phyloP scores from a whole-genome alignment of 2,113 vertebrate species.

The Malurus alboscapulatus region DNA sequence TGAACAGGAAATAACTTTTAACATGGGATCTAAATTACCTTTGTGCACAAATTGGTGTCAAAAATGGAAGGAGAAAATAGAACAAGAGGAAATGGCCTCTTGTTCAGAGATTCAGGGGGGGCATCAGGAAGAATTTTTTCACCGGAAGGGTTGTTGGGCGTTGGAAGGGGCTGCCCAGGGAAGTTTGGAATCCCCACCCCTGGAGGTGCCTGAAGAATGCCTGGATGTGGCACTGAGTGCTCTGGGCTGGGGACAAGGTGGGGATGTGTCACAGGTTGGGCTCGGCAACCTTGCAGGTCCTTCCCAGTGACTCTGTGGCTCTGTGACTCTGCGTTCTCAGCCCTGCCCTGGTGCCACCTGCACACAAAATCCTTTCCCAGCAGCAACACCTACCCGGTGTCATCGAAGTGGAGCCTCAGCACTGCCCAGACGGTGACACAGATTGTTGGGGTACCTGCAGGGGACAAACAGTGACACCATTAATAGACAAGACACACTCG shows the following conservation, averaged over 20 bases:
- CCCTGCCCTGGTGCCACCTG: neutral
- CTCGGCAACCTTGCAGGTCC: accelerated
- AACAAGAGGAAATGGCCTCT: neutral
- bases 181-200: neutral
- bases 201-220: neutral
- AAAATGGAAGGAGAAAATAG: neutral
- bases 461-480: neutral
- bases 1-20: neutral
- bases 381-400: slow-evolving; percentile 81
- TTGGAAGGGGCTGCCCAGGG: no score
- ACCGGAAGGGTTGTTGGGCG: neutral
- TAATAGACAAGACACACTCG: neutral
- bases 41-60: neutral
- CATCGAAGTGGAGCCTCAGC: slow-evolving; percentile 89
- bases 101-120: neutral
- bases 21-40: neutral
- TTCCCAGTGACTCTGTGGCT: neutral
- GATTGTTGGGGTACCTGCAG: slow-evolving; percentile 92
- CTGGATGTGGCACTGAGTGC: neutral
- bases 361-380: accelerated
- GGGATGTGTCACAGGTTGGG: accelerated
- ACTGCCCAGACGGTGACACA: slow-evolving; percentile 95
- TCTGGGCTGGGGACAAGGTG: neutral
- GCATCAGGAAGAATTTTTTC: neutral
- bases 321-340: neutral